Base-by-base conservation (phyloP, 2,888 invertebrate genomes). In the Aquatica leii region DNA sequence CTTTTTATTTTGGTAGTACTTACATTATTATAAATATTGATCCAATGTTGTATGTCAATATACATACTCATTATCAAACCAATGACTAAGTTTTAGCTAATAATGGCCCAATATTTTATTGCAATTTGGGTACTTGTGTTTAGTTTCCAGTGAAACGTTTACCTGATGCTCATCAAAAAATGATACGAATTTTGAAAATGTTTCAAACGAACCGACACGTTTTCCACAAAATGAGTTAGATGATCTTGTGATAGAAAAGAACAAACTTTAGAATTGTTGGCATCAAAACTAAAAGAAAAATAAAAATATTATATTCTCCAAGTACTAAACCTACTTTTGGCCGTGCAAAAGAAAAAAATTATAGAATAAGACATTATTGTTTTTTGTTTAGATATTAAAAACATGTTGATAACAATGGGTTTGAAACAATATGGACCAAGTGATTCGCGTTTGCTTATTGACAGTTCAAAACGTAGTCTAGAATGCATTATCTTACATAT, bases 391-490 rank as follows among this genome's bases (percentile, higher is more conserved):
- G 14, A 15, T 14, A 14, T 43, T 9, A 4, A 4, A 14, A 17
- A 17, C 17, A 3, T 43, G 4, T 43, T 43, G 2, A 1, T 17
- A 14, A 2, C 2, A 2, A 43, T 43, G 41, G 41, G 41, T 14
- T 14, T 43, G 14, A 8, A 43, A 43, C 14, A 43, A 12, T 43
- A 43, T 9, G 1, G 14, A 3, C 41, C 41, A 3, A 43, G 8
- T 43, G 41, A 43, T 15, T 43, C 15, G 41, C 41, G n/a, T 43
- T 8, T 43, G 14, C 12, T 37, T n/a, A 37, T 37, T n/a, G 41
- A 43, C 8, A 15, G 3, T 17, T 8, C 24, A 55, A n/a, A 55
- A n/a, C n/a, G n/a, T n/a, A n/a, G n/a, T n/a, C n/a, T n/a, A n/a
- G n/a, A n/a, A n/a, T n/a, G n/a, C n/a, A n/a, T n/a, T n/a, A n/a